Evolutionary conservation across 1,140 invertebrate species (phyloP).

Genomic region (Drosophila bocki): DNA sequence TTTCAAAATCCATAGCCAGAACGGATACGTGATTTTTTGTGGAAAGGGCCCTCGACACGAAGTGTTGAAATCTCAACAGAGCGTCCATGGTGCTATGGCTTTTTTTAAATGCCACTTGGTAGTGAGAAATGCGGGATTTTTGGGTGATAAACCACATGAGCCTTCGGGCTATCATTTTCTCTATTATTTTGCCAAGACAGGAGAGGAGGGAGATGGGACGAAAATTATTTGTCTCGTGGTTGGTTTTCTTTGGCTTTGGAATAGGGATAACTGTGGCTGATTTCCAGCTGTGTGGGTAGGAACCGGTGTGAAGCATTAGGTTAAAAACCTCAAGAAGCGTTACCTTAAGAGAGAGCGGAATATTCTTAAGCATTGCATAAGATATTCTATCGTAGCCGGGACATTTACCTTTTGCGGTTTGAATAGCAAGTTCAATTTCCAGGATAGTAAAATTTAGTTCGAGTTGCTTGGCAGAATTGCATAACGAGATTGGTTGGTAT

Average conservation of each 20-base stretch:
- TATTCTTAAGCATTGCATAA: not conserved
- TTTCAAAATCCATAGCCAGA: too few relatives aligned
- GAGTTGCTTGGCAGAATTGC: not conserved
- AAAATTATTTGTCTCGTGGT: not conserved
- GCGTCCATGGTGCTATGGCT: not conserved
- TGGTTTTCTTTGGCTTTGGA: not conserved
- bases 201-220: not conserved
- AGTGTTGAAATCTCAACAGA: not conserved
- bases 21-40: too few relatives aligned
- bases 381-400: not conserved
- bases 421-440: not conserved
- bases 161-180: not conserved
- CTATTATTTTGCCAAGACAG: not conserved
- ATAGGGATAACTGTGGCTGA: not conserved
- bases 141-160: constrained; percentile 1
- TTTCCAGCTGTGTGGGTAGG: constrained; percentile 5
- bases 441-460: not conserved
- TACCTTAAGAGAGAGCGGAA: not conserved
- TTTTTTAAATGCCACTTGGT: constrained; percentile 4
- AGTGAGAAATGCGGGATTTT: not conserved
- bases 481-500: not conserved
- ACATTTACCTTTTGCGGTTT: not conserved
- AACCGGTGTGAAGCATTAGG: not conserved
- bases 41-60: too few relatives aligned
- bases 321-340: not conserved